Base-by-base conservation (phyloP, 1,140 invertebrate species). In the Aradophagus sp. region DNA sequence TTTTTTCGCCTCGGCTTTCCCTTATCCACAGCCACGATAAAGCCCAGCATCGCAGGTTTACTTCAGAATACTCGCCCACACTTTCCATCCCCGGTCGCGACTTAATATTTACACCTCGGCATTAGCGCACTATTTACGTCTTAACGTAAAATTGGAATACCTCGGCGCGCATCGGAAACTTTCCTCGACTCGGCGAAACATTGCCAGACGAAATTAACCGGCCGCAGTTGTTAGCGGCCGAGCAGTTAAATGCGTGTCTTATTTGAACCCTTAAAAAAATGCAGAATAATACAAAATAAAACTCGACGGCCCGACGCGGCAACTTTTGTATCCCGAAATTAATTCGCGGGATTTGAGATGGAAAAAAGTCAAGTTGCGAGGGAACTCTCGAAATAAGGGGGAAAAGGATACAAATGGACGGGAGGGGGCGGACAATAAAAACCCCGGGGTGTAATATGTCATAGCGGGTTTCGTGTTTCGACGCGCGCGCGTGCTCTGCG, bases 401-500 rank as follows among this genome's bases (percentile, higher is more conserved):
- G 6, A 11, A 36, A n/a, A 16, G 13, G 5, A 16, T 23, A 23
- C 4, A 23, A 36, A 41, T 2, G 11, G 45, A 17, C 1, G 10
- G 14, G 45, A 48, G 32, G 58, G 42, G 17, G 31, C 29, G 35
- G 56, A 67, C 63, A 68, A 68, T 53, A 67, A 59, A 70, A 72
- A 66, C 47, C 62, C 62, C 29, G 47, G 50, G 62, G 53, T 53
- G 50, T 66, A 66, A 72, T 72, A 66, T 72, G 69, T 66, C 69
- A 72, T 66, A 62, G 68, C 42, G 11, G 34, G 53, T 52, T 41
- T 29, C 48, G 45, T 61, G 47, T 55, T 61, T 47, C 45, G 50
- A 56, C 56, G 63, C 34, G 61, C 48, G 38, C 14, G 48, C 62
- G 39, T 56, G 38, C 50, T 32, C 48, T 27, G 32, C 44, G 67